These are phyloP conservation scores for Pachyrhynchus sulphureomaculatus DNA, from an alignment of 1,140 invertebrate genomes.

Conservation along the genomic window DNA sequence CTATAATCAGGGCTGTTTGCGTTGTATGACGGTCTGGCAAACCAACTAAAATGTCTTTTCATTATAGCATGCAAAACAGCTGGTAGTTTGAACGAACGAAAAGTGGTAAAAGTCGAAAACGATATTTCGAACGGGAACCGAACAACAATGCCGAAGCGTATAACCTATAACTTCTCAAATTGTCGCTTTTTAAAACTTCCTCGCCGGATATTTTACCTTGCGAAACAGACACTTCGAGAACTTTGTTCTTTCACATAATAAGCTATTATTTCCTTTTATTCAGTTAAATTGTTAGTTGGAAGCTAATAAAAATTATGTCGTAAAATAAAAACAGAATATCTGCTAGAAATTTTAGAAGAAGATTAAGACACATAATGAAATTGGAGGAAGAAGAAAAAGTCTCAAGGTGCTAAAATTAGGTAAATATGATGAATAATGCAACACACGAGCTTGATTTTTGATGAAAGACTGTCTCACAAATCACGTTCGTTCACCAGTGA, in stretches of 20 bases:
- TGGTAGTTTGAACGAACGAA: constrained; percentile 33
- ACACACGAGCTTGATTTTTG: too few species aligned
- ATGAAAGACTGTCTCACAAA: too few species aligned
- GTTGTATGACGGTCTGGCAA: constrained; percentile 33
- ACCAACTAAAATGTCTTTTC: constrained; percentile 44
- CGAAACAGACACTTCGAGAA: constrained; percentile 15
- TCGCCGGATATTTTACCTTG: constrained; percentile 18
- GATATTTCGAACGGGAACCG: constrained; percentile 23
- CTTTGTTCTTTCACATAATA: constrained; percentile 5
- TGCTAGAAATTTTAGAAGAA: too few species aligned
- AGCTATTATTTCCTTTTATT: constrained; percentile 11
- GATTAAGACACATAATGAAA: too few species aligned
- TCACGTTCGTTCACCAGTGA: too few species aligned
- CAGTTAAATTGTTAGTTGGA: too few species aligned
- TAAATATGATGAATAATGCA: too few species aligned
- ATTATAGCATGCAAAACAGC: constrained; percentile 47
- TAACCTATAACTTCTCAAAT: constrained; percentile 27
- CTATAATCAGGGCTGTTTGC: constrained; percentile 29
- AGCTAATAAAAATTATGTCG: too few species aligned
- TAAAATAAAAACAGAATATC: too few species aligned
- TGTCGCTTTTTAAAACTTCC: constrained; percentile 17
- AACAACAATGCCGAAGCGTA: constrained; percentile 29
- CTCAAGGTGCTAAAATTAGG: too few species aligned
- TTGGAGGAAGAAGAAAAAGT: too few species aligned
- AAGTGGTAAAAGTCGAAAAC: constrained; percentile 34